Conservation (phyloP, 2,797 vertebrate species). For the Cynodonichthys magdalenae region DNA sequence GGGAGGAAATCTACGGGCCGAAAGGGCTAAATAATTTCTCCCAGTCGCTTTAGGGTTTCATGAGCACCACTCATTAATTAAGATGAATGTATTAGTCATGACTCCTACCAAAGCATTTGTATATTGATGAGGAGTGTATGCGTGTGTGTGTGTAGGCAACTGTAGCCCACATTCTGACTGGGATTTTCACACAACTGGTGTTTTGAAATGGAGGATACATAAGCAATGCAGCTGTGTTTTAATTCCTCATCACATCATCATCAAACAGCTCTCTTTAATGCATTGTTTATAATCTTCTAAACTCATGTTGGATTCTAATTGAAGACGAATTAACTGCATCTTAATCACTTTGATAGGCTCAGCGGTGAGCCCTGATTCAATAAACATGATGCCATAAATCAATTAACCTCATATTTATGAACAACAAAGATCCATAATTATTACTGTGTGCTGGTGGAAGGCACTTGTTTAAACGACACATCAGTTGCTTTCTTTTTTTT, state of each 20-base stretch:
- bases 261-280: slow-evolving; percentile 27
- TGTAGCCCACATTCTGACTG: slow-evolving; percentile 38
- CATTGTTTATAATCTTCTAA: slow-evolving; percentile 40
- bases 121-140: slow-evolving; percentile 70
- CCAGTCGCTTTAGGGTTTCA: slow-evolving; percentile 59
- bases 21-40: slow-evolving; percentile 69
- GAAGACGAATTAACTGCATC: slow-evolving; percentile 22
- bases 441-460: slow-evolving; percentile 50
- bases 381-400: slow-evolving; percentile 33
- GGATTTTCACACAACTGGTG: slow-evolving; percentile 36
- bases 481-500: slow-evolving; percentile 12
- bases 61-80: slow-evolving; percentile 77
- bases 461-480: slow-evolving; percentile 32
- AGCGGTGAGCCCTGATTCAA: slow-evolving; percentile 27
- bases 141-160: slow-evolving; percentile 35
- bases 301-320: slow-evolving; percentile 34
- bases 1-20: slow-evolving; percentile 53
- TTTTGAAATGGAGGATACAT: slow-evolving; percentile 22
- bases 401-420: slow-evolving; percentile 33
- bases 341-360: slow-evolving; percentile 32
- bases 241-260: slow-evolving; percentile 17
- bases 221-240: slow-evolving; percentile 12
- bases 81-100: slow-evolving; percentile 76
- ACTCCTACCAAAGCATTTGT: slow-evolving; percentile 68
- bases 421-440: slow-evolving; percentile 20